These are phyloP conservation scores for Fregata magnificens DNA, from an alignment of 2,113 vertebrate species.

Conservation along the genomic window DNA sequence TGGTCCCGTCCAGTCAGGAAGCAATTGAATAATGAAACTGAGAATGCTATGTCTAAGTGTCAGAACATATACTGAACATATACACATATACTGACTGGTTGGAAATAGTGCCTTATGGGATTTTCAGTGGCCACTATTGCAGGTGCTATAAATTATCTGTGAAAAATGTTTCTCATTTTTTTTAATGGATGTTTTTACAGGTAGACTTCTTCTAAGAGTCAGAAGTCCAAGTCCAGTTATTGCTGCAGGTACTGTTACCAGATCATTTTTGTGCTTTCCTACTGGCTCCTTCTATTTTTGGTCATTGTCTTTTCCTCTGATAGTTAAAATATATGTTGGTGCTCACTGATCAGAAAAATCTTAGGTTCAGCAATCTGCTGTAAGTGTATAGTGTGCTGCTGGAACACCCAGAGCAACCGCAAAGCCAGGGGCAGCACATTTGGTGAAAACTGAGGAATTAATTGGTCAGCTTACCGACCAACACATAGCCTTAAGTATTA, in stretches of 20 bases:
- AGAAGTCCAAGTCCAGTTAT: background rate
- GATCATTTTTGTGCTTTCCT: background rate
- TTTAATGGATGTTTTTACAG: background rate
- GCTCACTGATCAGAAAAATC: background rate
- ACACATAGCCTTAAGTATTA: too few relatives aligned
- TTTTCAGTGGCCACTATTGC: background rate
- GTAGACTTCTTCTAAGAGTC: background rate
- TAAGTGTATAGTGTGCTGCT: background rate
- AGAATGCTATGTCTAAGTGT: fast-evolving
- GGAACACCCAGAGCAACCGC: background rate
- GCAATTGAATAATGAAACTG: background rate
- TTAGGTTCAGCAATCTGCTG: background rate
- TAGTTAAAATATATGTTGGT: background rate
- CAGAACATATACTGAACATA: too few relatives aligned
- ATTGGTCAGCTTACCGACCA: background rate
- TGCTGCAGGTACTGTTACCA: background rate
- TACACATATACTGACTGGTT: fast-evolving
- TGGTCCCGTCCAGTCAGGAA: background rate
- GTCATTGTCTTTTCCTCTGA: background rate
- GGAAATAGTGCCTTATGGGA: background rate
- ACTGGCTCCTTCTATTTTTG: background rate
- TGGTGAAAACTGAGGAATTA: background rate
- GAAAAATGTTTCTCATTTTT: background rate
- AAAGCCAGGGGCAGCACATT: background rate
- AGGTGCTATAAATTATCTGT: background rate